These are phyloP conservation scores for Drosophila rellima DNA, from an alignment of 2,888 invertebrate species.

Conservation along the genomic window DNA sequence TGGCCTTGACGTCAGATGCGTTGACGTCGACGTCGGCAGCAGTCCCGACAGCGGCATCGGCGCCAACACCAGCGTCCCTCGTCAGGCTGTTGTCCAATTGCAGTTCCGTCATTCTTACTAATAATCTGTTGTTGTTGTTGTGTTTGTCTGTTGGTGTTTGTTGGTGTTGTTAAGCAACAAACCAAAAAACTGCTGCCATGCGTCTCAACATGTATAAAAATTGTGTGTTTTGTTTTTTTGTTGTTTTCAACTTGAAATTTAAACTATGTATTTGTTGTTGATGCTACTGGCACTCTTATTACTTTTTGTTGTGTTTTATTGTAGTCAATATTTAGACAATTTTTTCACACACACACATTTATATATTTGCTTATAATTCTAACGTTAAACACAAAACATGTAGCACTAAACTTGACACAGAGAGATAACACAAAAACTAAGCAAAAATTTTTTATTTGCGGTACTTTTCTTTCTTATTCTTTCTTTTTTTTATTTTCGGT, in stretches of 20 bases:
- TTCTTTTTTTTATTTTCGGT: slow-evolving; percentile 38
- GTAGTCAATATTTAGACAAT: slow-evolving; percentile 13
- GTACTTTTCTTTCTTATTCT: slow-evolving; percentile 23
- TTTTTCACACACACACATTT: slow-evolving; percentile 17
- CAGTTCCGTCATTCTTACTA: slow-evolving; percentile 64
- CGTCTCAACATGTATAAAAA: slow-evolving; percentile 46
- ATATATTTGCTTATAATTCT: slow-evolving; percentile 45
- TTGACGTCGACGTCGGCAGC: slow-evolving; percentile 6
- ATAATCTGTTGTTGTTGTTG: slow-evolving; percentile 11
- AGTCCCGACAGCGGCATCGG: slow-evolving; percentile 24
- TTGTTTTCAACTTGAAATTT: slow-evolving; percentile 45
- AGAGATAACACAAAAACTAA: slow-evolving; percentile 32
- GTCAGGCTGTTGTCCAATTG: slow-evolving; percentile 57
- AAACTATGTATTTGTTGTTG: slow-evolving; percentile 30
- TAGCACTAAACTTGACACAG: slow-evolving; percentile 27
- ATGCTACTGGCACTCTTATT: slow-evolving; percentile 21
- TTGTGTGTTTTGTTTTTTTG: slow-evolving; percentile 10
- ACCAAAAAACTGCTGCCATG: slow-evolving; percentile 44
- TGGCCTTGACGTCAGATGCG: slow-evolving; percentile 41
- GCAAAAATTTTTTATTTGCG: slow-evolving; percentile 30
- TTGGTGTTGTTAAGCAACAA: slow-evolving; percentile 49
- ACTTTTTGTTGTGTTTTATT: slow-evolving; percentile 14
- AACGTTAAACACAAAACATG: slow-evolving; percentile 62
- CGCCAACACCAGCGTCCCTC: slow-evolving; percentile 43
- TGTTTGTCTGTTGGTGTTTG: slow-evolving; percentile 8